These are phyloP conservation scores for Momotus momota DNA, from an alignment of 2,797 vertebrate species.

Conservation along the genomic window DNA sequence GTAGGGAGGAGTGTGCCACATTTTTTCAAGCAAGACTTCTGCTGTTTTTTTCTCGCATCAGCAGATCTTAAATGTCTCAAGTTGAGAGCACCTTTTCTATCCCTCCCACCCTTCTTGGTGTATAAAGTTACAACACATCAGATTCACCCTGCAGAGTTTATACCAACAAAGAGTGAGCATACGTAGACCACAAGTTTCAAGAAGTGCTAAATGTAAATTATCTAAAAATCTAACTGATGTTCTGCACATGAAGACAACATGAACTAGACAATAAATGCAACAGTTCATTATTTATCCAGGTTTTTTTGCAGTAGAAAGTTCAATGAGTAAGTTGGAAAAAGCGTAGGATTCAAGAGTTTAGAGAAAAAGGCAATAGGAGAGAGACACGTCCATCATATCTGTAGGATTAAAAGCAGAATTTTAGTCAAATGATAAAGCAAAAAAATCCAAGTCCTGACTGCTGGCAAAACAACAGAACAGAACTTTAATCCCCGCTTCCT, in stretches of 20 bases:
- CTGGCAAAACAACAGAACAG: background rate
- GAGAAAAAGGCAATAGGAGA: background rate
- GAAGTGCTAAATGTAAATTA: background rate
- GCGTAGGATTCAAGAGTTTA: background rate
- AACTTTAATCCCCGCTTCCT: background rate
- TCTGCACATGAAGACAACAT: background rate
- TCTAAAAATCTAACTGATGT: background rate
- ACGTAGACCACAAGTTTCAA: background rate
- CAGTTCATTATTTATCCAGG: background rate
- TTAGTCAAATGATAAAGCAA: background rate
- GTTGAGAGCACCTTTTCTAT: too few relatives aligned
- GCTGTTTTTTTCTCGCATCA: background rate
- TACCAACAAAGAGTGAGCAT: background rate
- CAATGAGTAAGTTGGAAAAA: background rate
- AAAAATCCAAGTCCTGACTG: background rate
- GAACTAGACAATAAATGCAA: background rate
- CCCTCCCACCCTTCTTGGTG: background rate
- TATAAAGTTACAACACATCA: background rate
- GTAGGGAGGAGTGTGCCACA: rapidly evolving
- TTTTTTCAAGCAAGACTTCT: background rate
- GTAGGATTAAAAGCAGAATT: background rate
- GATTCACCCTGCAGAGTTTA: background rate
- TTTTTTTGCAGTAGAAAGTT: background rate
- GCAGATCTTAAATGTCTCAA: background rate
- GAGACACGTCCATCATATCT: background rate